A percentile compares a stretch with the other conserved stretches of the same genome.
Evolutionary conservation across 2,797 vertebrate genomes (phyloP).

Genomic region (Miichthys miiuy): DNA sequence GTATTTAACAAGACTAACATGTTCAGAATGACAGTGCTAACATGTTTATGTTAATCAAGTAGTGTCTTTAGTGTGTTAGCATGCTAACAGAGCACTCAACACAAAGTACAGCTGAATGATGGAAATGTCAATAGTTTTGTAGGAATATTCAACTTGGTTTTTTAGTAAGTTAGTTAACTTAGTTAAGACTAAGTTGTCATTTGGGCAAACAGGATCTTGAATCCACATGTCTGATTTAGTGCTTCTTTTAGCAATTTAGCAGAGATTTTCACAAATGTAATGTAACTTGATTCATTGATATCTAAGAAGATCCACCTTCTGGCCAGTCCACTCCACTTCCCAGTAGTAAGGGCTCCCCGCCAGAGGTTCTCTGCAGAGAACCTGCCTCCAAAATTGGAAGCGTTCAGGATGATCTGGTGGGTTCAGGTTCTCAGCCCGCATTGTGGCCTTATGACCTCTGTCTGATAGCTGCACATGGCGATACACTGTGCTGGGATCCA

Average conservation of each 20-base stretch:
- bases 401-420: conserved; percentile 81
- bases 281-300: background rate
- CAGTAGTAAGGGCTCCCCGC: conserved; percentile 86
- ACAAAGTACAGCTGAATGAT: too few relatives aligned
- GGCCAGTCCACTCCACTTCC: conserved; percentile 87
- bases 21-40: too few relatives aligned
- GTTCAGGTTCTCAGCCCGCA: conserved; percentile 79
- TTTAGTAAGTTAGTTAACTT: too few relatives aligned
- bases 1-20: too few relatives aligned
- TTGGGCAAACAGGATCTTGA: background rate
- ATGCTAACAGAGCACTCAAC: too few relatives aligned
- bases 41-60: too few relatives aligned
- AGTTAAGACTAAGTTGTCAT: background rate
- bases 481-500: conserved; percentile 81
- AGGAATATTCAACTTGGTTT: too few relatives aligned
- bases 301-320: conserved; percentile 67
- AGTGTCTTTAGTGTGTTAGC: background rate
- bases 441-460: conserved; percentile 72
- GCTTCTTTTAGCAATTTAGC: background rate
- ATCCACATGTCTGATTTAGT: background rate
- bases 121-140: too few relatives aligned
- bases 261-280: background rate
- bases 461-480: conserved; percentile 81
- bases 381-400: conserved; percentile 86
- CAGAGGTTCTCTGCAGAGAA: conserved; percentile 83